Evolutionary conservation across 2,888 invertebrate genomes (phyloP).

Genomic region (Oegoconia quadripuncta): DNA sequence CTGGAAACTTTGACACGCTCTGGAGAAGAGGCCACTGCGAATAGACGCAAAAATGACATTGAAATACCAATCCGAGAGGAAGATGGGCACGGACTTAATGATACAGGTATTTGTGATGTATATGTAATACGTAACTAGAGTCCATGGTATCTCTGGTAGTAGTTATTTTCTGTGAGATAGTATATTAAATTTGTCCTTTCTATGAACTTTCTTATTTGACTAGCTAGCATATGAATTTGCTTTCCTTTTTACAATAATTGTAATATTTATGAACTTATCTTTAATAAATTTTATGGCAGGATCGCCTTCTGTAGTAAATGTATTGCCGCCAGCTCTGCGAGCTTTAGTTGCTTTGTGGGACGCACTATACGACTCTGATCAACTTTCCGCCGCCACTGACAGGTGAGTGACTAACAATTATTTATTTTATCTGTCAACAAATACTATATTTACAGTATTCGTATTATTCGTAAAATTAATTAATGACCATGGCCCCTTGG

Average conservation of each 20-base stretch:
- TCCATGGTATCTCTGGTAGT: no score
- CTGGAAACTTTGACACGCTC: constrained; percentile 87
- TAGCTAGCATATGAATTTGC: no score
- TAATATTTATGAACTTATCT: no score
- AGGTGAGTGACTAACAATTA: constrained; percentile 49
- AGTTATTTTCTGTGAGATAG: no score
- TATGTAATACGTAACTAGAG: no score
- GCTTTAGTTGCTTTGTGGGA: constrained; percentile 95
- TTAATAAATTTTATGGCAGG: constrained; percentile 10
- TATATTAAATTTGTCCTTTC: no score
- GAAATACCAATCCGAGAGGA: constrained; percentile 76
- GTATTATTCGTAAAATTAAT: no score
- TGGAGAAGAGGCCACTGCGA: constrained; percentile 88
- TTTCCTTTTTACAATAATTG: no score
- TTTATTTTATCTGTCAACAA: neutral
- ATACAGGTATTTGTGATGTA: no score
- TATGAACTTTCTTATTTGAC: no score
- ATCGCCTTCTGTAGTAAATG: constrained; percentile 80
- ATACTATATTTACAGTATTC: no score
- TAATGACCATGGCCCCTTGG: no score
- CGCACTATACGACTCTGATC: constrained; percentile 81
- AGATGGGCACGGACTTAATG: constrained; percentile 30
- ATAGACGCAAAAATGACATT: constrained; percentile 74
- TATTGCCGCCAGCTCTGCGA: constrained; percentile 91
- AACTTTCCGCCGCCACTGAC: constrained; percentile 55